phyloP scores from a whole-genome alignment of 2,797 vertebrate species.

The Argya squamiceps region DNA sequence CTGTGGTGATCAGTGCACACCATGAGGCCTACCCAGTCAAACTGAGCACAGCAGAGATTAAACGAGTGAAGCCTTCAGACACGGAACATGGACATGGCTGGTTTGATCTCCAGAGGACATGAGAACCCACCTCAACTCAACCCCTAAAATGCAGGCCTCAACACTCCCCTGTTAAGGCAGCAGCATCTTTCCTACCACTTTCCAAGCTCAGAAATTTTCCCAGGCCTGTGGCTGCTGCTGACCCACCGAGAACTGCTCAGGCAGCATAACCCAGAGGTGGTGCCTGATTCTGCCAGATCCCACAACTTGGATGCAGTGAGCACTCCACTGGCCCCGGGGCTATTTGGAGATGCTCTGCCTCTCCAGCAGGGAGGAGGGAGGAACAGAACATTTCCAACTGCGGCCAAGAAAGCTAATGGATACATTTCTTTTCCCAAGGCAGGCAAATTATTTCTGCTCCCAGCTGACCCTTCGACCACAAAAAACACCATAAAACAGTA shows the following conservation, averaged over 20 bases:
- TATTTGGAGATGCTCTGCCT: constrained; percentile 37
- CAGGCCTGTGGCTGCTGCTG: not conserved
- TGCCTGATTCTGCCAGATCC: not conserved
- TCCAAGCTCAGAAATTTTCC: not conserved
- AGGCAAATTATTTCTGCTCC: constrained; percentile 65
- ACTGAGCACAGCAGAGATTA: not conserved
- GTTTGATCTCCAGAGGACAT: not conserved
- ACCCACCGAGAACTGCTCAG: not conserved
- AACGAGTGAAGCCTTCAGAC: not conserved
- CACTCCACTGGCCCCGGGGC: not conserved
- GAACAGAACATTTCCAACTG: not conserved
- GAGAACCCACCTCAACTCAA: not conserved
- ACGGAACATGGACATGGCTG: not conserved
- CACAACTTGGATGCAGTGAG: not conserved
- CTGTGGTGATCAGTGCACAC: not conserved
- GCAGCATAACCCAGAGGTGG: not conserved
- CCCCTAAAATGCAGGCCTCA: not conserved
- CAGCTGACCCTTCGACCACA: constrained; percentile 57
- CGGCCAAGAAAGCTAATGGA: constrained; percentile 58
- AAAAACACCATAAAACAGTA: constrained; percentile 65
- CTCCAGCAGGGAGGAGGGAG: not conserved
- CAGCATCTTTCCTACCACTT: not conserved
- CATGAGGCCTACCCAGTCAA: not conserved
- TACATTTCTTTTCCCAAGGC: constrained; percentile 47
- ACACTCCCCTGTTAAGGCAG: not conserved